Conservation (phyloP, 2,888 invertebrate genomes). For the Mythimna ferrago region DNA sequence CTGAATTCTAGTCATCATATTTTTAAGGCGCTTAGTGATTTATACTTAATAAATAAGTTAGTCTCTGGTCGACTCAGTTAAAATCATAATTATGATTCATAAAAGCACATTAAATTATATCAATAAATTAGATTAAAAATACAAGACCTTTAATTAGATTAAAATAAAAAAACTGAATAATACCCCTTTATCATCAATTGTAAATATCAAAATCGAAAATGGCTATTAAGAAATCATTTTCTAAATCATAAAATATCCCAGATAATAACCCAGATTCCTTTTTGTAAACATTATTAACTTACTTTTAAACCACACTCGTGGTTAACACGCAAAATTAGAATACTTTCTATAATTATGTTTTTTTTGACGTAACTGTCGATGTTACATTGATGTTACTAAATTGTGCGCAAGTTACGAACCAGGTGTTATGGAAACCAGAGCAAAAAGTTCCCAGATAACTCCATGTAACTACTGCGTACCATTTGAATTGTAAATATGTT, state of each 20-base stretch:
- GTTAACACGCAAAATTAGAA: slow-evolving; percentile 8
- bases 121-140: too few species aligned
- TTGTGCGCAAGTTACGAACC: slow-evolving; percentile 22
- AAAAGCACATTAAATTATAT: too few species aligned
- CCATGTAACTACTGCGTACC: slow-evolving; percentile 55
- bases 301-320: neutral
- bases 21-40: too few species aligned
- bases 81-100: too few species aligned
- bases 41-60: too few species aligned
- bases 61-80: too few species aligned
- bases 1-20: too few species aligned
- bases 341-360: neutral
- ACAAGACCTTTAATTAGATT: too few species aligned
- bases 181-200: too few species aligned
- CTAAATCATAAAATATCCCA: neutral
- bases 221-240: neutral
- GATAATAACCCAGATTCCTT: too few species aligned
- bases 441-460: slow-evolving; percentile 69
- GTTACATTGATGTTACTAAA: slow-evolving; percentile 35
- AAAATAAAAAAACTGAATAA: too few species aligned
- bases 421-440: slow-evolving; percentile 63
- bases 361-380: slow-evolving; percentile 26
- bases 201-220: too few species aligned
- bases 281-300: neutral
- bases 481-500: slow-evolving; percentile 60